phyloP scores from a whole-genome alignment of 2,888 invertebrate genomes.

The Anticlea derivata region DNA sequence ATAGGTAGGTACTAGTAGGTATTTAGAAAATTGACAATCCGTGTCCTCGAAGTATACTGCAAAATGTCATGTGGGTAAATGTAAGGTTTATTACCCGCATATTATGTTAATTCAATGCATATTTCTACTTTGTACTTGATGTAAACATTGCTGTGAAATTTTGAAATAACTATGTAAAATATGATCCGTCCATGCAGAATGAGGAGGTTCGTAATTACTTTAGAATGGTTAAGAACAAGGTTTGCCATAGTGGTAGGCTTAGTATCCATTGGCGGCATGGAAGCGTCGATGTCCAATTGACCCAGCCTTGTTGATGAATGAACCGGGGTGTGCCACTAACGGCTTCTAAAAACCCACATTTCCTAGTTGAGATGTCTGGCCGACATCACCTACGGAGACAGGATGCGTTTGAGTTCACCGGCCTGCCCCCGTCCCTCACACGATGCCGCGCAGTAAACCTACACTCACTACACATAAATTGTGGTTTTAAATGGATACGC shows the following conservation, averaged over 20 bases:
- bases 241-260: constrained; percentile 43
- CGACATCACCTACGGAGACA: constrained; percentile 72
- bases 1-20: constrained; percentile 43
- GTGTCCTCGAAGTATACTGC: constrained; percentile 61
- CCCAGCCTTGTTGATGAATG: constrained; percentile 64
- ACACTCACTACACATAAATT: constrained; percentile 65
- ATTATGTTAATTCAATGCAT: constrained; percentile 65
- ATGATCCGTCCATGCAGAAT: constrained; percentile 40
- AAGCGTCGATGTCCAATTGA: constrained; percentile 62
- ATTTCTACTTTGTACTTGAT: constrained; percentile 52
- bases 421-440: constrained; percentile 57
- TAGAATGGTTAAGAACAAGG: constrained; percentile 39
- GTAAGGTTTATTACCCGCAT: constrained; percentile 72
- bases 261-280: constrained; percentile 49
- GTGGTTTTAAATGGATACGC: constrained; percentile 65
- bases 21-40: constrained; percentile 51
- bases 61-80: constrained; percentile 66
- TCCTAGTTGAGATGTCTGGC: constrained; percentile 72
- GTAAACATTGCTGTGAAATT: constrained; percentile 54
- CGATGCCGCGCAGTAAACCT: constrained; percentile 58
- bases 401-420: constrained; percentile 74
- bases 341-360: constrained; percentile 77
- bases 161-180: constrained; percentile 53
- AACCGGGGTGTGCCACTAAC: constrained; percentile 68
- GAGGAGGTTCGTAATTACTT: constrained; percentile 43